These are phyloP conservation scores for Entomyzon cyanotis DNA, from an alignment of 2,113 vertebrate genomes.

Conservation along the genomic window DNA sequence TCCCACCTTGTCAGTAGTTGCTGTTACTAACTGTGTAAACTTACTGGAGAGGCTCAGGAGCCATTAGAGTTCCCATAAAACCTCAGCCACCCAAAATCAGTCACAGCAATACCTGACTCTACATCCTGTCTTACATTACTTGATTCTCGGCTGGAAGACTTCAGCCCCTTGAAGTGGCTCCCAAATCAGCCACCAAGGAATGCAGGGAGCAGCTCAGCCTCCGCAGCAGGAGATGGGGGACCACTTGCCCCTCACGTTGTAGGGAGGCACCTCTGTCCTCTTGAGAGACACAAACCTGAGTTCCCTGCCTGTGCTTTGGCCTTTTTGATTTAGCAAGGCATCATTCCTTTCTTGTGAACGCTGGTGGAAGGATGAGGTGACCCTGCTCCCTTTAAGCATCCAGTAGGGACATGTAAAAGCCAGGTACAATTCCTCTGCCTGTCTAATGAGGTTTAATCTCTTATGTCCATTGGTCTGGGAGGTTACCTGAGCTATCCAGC, in stretches of 20 bases:
- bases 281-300: background rate
- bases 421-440: background rate
- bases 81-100: background rate
- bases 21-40: background rate
- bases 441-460: background rate
- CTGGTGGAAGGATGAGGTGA: background rate
- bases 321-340: background rate
- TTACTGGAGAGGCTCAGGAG: background rate
- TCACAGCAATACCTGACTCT: background rate
- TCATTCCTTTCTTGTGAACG: background rate
- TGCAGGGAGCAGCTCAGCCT: background rate
- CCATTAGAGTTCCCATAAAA: background rate
- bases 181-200: background rate
- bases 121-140: background rate
- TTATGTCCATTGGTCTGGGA: background rate
- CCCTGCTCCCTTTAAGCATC: background rate
- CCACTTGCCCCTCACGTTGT: fast-evolving
- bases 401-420: background rate
- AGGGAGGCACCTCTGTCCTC: background rate
- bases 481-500: background rate
- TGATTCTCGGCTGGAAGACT: background rate
- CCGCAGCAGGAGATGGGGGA: background rate
- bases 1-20: background rate
- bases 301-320: background rate
- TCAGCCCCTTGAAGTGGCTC: background rate